These are phyloP conservation scores for Orthosia cruda DNA, from an alignment of 2,888 invertebrate genomes.

Conservation along the genomic window DNA sequence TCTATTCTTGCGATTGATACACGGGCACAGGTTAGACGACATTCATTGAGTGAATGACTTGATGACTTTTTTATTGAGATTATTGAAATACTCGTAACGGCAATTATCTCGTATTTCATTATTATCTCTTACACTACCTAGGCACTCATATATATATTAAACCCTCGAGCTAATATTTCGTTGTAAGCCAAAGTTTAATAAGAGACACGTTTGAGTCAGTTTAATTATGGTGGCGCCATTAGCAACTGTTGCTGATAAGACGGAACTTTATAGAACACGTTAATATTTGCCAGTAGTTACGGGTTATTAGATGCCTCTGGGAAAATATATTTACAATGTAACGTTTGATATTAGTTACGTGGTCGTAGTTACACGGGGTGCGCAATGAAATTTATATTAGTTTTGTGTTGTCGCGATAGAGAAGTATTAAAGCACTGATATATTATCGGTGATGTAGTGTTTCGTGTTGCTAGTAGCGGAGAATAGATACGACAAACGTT, in stretches of 20 bases:
- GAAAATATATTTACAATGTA: slow-evolving; percentile 72
- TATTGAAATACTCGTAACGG: no score
- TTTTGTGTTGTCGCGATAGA: slow-evolving; percentile 34
- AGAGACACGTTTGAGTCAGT: slow-evolving; percentile 53
- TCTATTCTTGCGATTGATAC: no score
- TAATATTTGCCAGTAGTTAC: slow-evolving; percentile 68
- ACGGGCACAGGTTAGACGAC: no score
- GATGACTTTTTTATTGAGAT: no score
- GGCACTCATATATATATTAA: background rate
- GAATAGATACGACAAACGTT: background rate
- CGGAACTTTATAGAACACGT: slow-evolving; percentile 69
- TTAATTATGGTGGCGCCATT: slow-evolving; percentile 66
- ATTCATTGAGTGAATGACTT: no score
- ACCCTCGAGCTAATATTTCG: slow-evolving; percentile 45
- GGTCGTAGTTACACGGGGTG: slow-evolving; percentile 47
- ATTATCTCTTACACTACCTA: no score
- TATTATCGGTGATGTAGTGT: background rate
- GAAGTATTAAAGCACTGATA: slow-evolving; percentile 8
- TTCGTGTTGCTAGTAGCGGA: background rate
- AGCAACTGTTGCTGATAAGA: slow-evolving; percentile 71
- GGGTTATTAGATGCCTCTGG: slow-evolving; percentile 69
- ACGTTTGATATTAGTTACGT: slow-evolving; percentile 66
- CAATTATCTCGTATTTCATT: no score
- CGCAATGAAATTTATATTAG: slow-evolving; percentile 59
- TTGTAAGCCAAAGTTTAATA: slow-evolving; percentile 41